A percentile compares a stretch with the other conserved stretches of the same genome.
phyloP scores from a whole-genome alignment of 2,113 vertebrate species.

The Ranitomeya variabilis region DNA sequence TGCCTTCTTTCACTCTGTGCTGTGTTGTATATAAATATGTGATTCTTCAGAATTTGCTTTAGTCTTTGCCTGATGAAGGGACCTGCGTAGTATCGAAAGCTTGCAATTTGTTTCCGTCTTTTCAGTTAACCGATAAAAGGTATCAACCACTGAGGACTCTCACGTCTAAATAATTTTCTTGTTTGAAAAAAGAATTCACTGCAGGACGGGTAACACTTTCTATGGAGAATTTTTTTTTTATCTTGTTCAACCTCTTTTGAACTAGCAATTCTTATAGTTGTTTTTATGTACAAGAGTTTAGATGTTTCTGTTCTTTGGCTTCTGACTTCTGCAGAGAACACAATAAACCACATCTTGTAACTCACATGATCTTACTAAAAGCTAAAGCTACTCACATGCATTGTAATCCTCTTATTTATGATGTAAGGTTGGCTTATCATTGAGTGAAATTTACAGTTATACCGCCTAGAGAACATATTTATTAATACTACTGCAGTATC shows the following conservation, averaged over 20 bases:
- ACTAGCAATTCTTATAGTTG: neutral
- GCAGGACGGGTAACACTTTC: no score
- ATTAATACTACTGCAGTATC: neutral
- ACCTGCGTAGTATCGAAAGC: no score
- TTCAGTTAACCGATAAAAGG: no score
- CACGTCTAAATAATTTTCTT: no score
- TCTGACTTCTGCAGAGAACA: neutral
- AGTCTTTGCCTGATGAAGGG: no score
- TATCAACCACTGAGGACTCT: no score
- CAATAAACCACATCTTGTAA: neutral
- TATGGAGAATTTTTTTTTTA: neutral
- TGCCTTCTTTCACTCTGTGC: no score
- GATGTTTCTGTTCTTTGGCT: neutral
- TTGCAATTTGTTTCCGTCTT: no score
- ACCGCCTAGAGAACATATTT: neutral
- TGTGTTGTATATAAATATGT: no score
- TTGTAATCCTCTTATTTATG: neutral
- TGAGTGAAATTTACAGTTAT: neutral
- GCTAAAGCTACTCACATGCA: neutral
- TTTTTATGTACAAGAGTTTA: neutral
- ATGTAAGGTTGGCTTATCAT: neutral
- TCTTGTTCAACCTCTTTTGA: neutral
- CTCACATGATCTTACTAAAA: constrained; percentile 2
- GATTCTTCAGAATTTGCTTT: no score
- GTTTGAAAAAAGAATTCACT: no score